Conservation (phyloP, 2,797 vertebrate genomes). For the Gadopsis bispinosus region DNA sequence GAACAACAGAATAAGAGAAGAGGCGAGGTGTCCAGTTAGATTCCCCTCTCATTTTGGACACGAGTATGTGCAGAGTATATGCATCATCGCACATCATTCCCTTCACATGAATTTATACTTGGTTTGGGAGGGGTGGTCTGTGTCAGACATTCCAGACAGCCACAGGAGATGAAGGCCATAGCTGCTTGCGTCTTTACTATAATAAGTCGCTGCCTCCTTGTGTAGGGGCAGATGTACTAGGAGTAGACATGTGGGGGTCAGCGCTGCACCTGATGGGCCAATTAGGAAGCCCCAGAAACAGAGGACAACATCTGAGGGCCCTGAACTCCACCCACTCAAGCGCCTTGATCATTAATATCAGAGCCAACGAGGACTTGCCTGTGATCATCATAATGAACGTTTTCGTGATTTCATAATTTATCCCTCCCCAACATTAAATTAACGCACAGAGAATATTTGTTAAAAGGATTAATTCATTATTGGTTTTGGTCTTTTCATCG, state of each 20-base stretch:
- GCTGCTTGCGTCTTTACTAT: constrained; percentile 70
- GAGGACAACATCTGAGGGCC: constrained; percentile 50
- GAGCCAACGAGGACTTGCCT: constrained; percentile 19
- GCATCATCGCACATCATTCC: constrained; percentile 37
- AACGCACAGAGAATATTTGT: background rate
- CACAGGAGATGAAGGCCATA: constrained; percentile 73
- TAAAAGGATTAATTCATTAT: background rate
- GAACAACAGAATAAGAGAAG: constrained; percentile 16
- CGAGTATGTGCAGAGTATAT: constrained; percentile 17
- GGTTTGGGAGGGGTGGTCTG: constrained; percentile 36
- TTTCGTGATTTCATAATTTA: constrained; percentile 32
- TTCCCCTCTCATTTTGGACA: constrained; percentile 29
- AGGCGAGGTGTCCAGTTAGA: background rate
- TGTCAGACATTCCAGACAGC: constrained; percentile 68
- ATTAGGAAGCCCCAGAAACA: constrained; percentile 70
- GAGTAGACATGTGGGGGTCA: constrained; percentile 54
- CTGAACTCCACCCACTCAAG: constrained; percentile 48
- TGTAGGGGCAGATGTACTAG: constrained; percentile 57
- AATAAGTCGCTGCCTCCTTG: constrained; percentile 58
- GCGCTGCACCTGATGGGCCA: constrained; percentile 68
- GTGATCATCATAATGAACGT: constrained; percentile 40
- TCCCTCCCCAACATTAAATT: constrained; percentile 1
- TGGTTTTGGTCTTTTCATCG: constrained; percentile 9
- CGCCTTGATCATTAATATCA: constrained; percentile 36
- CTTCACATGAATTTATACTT: constrained; percentile 56